These are phyloP conservation scores for Columba guinea DNA, from an alignment of 2,797 vertebrate genomes.

Conservation along the genomic window DNA sequence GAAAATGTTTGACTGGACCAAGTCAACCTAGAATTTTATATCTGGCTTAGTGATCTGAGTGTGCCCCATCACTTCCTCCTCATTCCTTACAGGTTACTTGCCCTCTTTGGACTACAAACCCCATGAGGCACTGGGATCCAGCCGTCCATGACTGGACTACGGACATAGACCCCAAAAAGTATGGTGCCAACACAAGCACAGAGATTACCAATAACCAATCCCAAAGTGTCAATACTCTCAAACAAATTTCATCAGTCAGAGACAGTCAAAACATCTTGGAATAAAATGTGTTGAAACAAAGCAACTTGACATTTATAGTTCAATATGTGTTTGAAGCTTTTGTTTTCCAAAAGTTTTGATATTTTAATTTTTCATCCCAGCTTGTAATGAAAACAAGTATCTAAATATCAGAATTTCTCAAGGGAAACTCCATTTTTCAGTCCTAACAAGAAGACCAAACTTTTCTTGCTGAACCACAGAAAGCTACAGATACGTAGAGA, in stretches of 20 bases:
- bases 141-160: not conserved
- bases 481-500: not conserved
- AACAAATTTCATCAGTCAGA: not conserved
- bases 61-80: not conserved
- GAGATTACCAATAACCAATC: not conserved
- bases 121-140: not conserved
- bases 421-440: not conserved
- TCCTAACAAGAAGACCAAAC: not conserved
- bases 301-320: not conserved
- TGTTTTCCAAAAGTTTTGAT: not conserved
- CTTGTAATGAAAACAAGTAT: not conserved
- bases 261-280: not conserved
- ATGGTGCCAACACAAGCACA: not conserved
- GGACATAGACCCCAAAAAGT: not conserved
- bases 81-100: not conserved
- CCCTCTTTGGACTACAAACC: not conserved
- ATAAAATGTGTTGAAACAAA: not conserved
- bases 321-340: not conserved
- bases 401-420: slow-evolving; percentile 26
- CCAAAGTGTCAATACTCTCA: not conserved
- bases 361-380: not conserved
- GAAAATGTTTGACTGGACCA: not conserved
- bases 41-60: not conserved
- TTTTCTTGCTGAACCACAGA: not conserved
- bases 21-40: not conserved